Conservation (phyloP, 2,113 vertebrate species). For the Datnioides undecimradiatus region DNA sequence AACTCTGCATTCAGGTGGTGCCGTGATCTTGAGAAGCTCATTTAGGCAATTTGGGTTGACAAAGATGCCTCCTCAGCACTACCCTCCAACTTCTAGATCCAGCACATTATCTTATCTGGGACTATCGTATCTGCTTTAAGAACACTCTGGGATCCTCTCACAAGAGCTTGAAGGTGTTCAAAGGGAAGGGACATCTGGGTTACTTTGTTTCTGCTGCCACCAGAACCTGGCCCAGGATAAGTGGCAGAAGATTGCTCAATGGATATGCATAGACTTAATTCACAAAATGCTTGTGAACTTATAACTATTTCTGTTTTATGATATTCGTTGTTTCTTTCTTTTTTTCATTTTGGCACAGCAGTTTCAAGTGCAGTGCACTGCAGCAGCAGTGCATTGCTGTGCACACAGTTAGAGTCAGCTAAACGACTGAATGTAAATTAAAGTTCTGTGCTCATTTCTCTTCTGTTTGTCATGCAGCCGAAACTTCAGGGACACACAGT, state of each 20-base stretch:
- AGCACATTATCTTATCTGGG: background rate
- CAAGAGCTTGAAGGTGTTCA: background rate
- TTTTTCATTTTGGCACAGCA: background rate
- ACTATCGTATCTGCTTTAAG: background rate
- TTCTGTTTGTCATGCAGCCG: constrained; percentile 16
- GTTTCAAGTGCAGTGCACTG: background rate
- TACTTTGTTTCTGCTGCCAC: background rate
- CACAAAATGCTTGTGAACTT: background rate
- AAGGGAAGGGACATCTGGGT: background rate
- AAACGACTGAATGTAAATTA: background rate
- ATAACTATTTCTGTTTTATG: background rate
- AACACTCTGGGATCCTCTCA: background rate
- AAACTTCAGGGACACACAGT: constrained; percentile 35
- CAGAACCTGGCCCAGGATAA: background rate
- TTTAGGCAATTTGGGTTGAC: background rate
- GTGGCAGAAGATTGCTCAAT: background rate
- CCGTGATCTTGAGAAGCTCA: too few relatives aligned
- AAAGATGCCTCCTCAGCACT: background rate
- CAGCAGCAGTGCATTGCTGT: background rate
- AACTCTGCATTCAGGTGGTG: too few relatives aligned
- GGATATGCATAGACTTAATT: background rate
- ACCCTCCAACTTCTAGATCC: background rate
- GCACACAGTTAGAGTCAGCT: background rate
- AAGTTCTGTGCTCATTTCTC: constrained; percentile 15
- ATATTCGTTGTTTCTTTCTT: background rate